Conservation (phyloP, 2,888 invertebrate species). For the Ptilodon capucinus region DNA sequence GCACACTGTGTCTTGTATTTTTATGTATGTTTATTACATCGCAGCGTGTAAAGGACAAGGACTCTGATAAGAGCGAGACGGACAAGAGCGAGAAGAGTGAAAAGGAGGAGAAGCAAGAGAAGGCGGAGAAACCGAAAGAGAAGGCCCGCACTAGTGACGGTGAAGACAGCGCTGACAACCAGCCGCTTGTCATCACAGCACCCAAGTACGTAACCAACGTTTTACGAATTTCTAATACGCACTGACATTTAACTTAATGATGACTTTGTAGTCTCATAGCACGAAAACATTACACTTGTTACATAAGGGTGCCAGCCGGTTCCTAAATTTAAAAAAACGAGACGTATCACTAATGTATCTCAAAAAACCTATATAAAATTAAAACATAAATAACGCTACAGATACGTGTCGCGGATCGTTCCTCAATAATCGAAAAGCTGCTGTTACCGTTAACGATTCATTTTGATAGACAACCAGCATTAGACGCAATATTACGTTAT, state of each 20-base stretch:
- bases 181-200: constrained; percentile 63
- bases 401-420: too few species aligned
- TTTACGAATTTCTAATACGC: constrained; percentile 15
- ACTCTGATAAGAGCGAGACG: constrained; percentile 75
- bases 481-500: too few species aligned
- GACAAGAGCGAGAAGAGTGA: constrained; percentile 72
- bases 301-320: too few species aligned
- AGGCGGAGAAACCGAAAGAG: constrained; percentile 60
- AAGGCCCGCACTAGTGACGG: constrained; percentile 67
- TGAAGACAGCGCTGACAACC: constrained; percentile 78
- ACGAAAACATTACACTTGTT: too few species aligned
- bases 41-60: constrained; percentile 67
- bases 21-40: constrained; percentile 11
- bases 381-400: too few species aligned
- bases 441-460: too few species aligned
- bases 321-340: too few species aligned
- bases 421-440: too few species aligned
- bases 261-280: too few species aligned
- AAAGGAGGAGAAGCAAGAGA: constrained; percentile 64
- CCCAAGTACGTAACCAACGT: constrained; percentile 62
- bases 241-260: not conserved
- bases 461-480: too few species aligned
- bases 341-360: too few species aligned
- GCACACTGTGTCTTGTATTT: not conserved
- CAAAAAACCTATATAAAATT: too few species aligned